Evolutionary conservation across 2,888 invertebrate genomes (phyloP), one percentile per base, ranked within the genome.

Genomic region (Scrobipalpa costella): DNA sequence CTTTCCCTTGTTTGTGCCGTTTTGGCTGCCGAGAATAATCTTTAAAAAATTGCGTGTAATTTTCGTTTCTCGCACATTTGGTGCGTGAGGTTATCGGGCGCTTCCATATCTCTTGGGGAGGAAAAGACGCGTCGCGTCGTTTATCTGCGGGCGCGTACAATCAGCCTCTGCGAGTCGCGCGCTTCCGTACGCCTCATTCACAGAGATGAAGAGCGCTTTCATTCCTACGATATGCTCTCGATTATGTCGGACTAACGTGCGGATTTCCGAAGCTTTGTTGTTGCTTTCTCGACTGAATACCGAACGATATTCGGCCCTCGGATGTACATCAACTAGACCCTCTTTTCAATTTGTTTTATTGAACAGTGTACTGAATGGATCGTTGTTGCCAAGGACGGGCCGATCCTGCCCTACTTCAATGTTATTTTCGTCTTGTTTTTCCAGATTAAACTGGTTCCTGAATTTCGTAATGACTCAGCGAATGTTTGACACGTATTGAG

Each of bases 201-300:
- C 36, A 9, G 19, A 36, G 57, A 57, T 38, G 57, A 57, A 55
- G 57, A 57, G 57, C 17, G 38, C 38, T 57, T 38, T 57, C 57
- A 57, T 38, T 57, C 36, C 19, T 17, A 38, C 38, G 57, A 38
- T 57, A 57, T 52, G 21, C 55, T 57, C 57, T 57, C 57, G 55
- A 55, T 57, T 57, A 57, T 57, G 59, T 59, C 27, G n/a, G 44
- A 59, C 59, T 59, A 59, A 59, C 38, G 59, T 44, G 59, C 59
- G 59, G 59, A 59, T 59, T 59, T 59, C 59, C 59, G 59, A 36
- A 38, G 59, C 27, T 59, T 59, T 59, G 57, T 57, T 57, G 57
- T 57, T 57, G 19, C 57, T 57, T 38, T 57, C 57, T 57, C 33
- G 55, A 57, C 57, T 57, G 38, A 57, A 36, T 57, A 17, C 38